Percentiles rank a stretch among this genome's conserved stretches.
These are phyloP conservation scores for Desoria tigrina DNA, from an alignment of 2,888 invertebrate species.

Conservation along the genomic window DNA sequence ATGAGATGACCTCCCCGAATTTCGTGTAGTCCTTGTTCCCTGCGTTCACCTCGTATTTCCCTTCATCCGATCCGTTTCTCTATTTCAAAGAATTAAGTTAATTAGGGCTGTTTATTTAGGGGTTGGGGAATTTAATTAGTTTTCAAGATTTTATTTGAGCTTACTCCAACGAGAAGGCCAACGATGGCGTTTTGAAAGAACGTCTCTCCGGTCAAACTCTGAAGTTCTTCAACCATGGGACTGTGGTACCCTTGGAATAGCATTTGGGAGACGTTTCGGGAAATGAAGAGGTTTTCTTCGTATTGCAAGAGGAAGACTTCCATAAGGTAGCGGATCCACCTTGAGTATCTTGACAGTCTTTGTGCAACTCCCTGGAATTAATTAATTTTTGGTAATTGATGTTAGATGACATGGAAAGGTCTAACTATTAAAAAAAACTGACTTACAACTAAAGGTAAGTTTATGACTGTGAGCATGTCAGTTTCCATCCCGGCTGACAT, in stretches of 20 bases:
- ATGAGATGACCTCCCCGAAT: slow-evolving; percentile 29
- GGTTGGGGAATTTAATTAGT: not conserved
- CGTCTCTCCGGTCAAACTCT: slow-evolving; percentile 22
- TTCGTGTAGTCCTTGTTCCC: slow-evolving; percentile 29
- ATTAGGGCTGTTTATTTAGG: not conserved
- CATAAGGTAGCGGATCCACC: slow-evolving; percentile 22
- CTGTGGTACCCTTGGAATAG: slow-evolving; percentile 23
- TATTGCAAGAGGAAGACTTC: slow-evolving; percentile 22
- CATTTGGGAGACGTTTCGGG: slow-evolving; percentile 12
- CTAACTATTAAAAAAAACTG: not conserved
- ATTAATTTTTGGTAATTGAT: not conserved
- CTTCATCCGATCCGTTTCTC: slow-evolving; percentile 22
- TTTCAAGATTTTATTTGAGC: slow-evolving; percentile 1
- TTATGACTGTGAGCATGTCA: slow-evolving; percentile 21
- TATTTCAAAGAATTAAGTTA: not conserved
- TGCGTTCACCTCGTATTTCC: slow-evolving; percentile 27
- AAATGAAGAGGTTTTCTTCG: slow-evolving; percentile 23
- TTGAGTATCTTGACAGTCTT: slow-evolving; percentile 3
- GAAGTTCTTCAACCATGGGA: slow-evolving; percentile 28
- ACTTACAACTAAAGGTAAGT: slow-evolving; percentile 29
- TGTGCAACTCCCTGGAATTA: slow-evolving; percentile 20
- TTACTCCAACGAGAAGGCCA: slow-evolving; percentile 27
- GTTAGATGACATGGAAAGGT: not conserved
- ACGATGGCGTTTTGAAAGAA: slow-evolving; percentile 21
- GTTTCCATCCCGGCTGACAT: slow-evolving; percentile 13